phyloP scores from a whole-genome alignment of 2,113 vertebrate genomes.

The Erythrocercus mccallii region DNA sequence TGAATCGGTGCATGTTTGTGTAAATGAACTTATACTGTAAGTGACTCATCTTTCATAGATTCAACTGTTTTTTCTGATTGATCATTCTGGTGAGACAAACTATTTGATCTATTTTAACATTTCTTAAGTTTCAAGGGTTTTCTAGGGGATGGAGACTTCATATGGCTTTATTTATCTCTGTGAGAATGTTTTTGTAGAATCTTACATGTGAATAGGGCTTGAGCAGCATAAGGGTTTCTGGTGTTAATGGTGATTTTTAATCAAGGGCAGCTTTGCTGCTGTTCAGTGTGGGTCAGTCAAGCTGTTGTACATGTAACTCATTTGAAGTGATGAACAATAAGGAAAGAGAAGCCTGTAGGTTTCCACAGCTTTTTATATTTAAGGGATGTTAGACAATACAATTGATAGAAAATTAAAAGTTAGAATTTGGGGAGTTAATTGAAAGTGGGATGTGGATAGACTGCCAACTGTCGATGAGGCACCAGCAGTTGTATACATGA shows the following conservation, averaged over 20 bases:
- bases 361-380: background rate
- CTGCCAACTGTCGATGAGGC: background rate
- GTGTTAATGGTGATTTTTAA: background rate
- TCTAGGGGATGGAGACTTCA: background rate
- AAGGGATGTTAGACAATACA: background rate
- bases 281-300: background rate
- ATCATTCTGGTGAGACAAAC: background rate
- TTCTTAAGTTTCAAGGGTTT: background rate
- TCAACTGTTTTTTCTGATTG: background rate
- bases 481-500: background rate
- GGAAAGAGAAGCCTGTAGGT: background rate
- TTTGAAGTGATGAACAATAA: background rate
- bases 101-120: background rate
- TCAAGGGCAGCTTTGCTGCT: background rate
- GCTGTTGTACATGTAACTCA: rapidly evolving
- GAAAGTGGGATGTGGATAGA: background rate
- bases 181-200: background rate
- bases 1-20: background rate
- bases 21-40: background rate
- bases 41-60: background rate
- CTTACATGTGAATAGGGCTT: background rate
- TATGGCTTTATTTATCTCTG: background rate
- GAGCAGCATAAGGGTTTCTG: background rate
- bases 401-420: background rate
- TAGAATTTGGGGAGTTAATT: background rate